Evolutionary conservation across 2,888 invertebrate species (phyloP).

Genomic region (Itoplectis maculator): DNA sequence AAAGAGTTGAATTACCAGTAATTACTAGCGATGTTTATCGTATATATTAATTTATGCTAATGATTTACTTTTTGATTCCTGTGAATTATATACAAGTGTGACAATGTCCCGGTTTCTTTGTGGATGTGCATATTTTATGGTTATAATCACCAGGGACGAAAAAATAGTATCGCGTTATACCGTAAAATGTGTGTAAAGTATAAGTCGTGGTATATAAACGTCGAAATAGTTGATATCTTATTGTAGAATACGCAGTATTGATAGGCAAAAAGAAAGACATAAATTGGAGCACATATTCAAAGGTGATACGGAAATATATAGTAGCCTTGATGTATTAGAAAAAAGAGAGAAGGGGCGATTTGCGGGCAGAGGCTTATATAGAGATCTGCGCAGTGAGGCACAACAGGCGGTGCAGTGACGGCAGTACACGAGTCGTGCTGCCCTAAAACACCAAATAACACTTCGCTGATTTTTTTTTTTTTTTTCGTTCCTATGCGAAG

Average conservation of each 20-base stretch:
- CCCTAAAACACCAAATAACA: constrained; percentile 63
- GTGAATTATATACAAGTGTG: constrained; percentile 47
- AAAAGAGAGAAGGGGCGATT: constrained; percentile 56
- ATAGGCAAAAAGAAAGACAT: constrained; percentile 25
- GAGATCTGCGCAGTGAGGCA: constrained; percentile 60
- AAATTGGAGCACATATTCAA: constrained; percentile 17
- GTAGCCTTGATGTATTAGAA: constrained; percentile 30
- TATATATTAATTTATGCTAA: constrained; percentile 1
- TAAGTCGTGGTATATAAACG: constrained; percentile 9
- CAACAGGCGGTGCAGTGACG: constrained; percentile 81
- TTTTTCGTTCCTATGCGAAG: constrained; percentile 69
- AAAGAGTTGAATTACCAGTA: neutral
- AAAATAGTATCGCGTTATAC: constrained; percentile 3
- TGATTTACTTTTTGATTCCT: neutral
- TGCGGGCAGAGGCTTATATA: constrained; percentile 50
- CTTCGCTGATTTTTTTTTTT: constrained; percentile 53
- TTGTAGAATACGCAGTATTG: constrained; percentile 22
- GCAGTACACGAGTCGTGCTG: constrained; percentile 71
- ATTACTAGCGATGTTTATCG: constrained; percentile 44
- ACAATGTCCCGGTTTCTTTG: constrained; percentile 18
- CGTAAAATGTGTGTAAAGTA: constrained; percentile 30
- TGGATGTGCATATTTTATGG: neutral
- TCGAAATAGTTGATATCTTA: neutral
- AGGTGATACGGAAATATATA: constrained; percentile 31
- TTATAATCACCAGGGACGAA: neutral